Evolutionary conservation across 2,888 invertebrate species (phyloP).

Genomic region (Ochropacha duplaris): DNA sequence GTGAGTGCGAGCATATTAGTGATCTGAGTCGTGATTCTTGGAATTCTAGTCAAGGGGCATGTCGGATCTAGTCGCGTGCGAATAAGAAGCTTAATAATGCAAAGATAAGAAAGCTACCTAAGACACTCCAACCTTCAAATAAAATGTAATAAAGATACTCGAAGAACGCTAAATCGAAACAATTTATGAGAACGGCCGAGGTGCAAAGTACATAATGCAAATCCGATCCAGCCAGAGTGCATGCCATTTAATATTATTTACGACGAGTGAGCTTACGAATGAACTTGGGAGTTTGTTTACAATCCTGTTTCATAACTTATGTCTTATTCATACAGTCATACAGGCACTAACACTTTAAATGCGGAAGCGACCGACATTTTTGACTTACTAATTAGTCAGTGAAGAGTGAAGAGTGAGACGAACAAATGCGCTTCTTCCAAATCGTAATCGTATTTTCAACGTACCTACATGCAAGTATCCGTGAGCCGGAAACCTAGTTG

Average conservation of each 20-base stretch:
- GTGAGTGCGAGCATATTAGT: too few relatives aligned
- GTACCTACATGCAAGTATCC: slow-evolving; percentile 1
- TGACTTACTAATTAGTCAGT: background rate
- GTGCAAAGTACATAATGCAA: background rate
- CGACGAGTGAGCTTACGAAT: background rate
- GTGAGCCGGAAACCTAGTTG: background rate
- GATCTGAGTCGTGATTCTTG: too few relatives aligned
- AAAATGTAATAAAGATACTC: too few relatives aligned
- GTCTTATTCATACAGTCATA: background rate
- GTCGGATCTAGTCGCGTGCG: too few relatives aligned
- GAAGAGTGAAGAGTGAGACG: background rate
- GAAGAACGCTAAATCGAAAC: background rate
- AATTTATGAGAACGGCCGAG: background rate
- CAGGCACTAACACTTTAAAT: background rate
- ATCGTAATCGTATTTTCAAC: slow-evolving; percentile 3
- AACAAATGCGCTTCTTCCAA: background rate
- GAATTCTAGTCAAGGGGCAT: too few relatives aligned
- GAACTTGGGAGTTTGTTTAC: background rate
- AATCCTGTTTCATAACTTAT: background rate
- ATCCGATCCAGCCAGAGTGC: background rate
- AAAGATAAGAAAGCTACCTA: too few relatives aligned
- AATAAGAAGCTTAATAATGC: too few relatives aligned
- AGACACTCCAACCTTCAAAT: too few relatives aligned
- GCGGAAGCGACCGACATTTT: background rate
- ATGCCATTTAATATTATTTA: background rate